Evolutionary conservation across 2,113 vertebrate species (phyloP), one percentile per base, ranked within the genome.

Genomic region (Ictalurus punctatus): DNA sequence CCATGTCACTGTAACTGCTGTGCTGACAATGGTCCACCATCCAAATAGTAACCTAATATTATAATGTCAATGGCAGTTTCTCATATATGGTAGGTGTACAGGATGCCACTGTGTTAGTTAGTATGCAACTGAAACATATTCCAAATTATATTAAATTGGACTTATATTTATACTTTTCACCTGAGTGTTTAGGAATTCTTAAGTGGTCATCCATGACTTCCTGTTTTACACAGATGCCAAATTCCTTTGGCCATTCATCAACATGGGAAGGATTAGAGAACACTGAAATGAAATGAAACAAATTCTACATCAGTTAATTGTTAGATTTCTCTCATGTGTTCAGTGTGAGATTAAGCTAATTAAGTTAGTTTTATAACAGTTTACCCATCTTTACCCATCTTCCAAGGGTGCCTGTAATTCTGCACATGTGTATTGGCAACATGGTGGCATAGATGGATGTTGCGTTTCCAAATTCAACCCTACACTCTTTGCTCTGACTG

Each of bases 401-500:
- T n/a, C n/a, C 19, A 48, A 78, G 9, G 9, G 23, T 27, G 21
- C 37, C 74, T 54, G 16, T 16, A 21, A 30, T 21, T 52, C 13
- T 54, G 48, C 6, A 54, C 17, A 54, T 54, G 21, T 27, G 2
- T n/a, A n/a, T n/a, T 12, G 25, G n/a, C 44, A 52, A 25, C 16
- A 52, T 79, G 12, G 40, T 6, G 12, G 12, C 67, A 34, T 34
- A 19, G 14, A 59, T 82, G 30, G 54, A 34, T 37, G 54, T 30
- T 54, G 27, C 17, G 48, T 87, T 83, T 84, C 54, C 63, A 6
- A 7, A 48, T 56, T 88, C 86, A 37, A 17, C 19, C 63, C 58
- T 86, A 79, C 30, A 37, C 40, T 79, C 79, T 86, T 78, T 61
- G 63, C 16, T 37, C 16, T 83, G 37, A 73, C 83, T 80, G 61